A percentile compares a stretch with the other conserved stretches of the same genome.
These are phyloP conservation scores for Anthopleura sola DNA, from an alignment of 64 coral and sea anemone genomes.

Conservation along the genomic window DNA sequence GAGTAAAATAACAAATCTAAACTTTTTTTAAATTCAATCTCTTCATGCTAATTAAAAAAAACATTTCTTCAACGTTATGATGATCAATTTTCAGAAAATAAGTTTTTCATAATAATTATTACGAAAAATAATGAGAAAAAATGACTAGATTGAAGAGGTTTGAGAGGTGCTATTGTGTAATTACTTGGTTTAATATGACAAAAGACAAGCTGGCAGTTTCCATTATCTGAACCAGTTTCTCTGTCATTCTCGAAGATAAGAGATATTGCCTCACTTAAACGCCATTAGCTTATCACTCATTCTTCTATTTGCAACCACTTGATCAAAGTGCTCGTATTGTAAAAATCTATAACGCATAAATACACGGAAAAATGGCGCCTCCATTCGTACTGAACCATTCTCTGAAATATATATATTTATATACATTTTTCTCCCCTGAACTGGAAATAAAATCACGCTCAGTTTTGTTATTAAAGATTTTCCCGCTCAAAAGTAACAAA, in stretches of 20 bases:
- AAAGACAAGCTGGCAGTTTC: not conserved
- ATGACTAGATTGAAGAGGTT: not conserved
- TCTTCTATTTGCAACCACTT: not conserved
- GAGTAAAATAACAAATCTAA: too few relatives aligned
- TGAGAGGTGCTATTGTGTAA: slow-evolving; percentile 5
- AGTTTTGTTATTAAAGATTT: too few relatives aligned
- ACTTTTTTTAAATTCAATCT: too few relatives aligned
- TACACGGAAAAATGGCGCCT: not conserved
- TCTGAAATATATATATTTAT: too few relatives aligned
- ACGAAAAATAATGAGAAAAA: not conserved
- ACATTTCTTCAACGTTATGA: too few relatives aligned
- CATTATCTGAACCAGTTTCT: not conserved
- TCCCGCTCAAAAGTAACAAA: too few relatives aligned
- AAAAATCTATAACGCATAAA: not conserved
- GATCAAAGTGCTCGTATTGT: slow-evolving; percentile 5
- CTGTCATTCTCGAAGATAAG: not conserved
- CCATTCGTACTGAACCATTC: too few relatives aligned
- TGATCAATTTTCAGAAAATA: not conserved
- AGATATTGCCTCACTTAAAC: not conserved
- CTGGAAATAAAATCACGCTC: too few relatives aligned
- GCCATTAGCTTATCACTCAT: slow-evolving; percentile 4
- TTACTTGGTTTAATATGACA: not conserved
- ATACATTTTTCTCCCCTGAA: too few relatives aligned
- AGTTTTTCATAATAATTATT: not conserved
- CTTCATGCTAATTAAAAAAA: too few relatives aligned